Evolutionary conservation across 2,113 vertebrate species (phyloP).

Genomic region (Pterocles gutturalis): DNA sequence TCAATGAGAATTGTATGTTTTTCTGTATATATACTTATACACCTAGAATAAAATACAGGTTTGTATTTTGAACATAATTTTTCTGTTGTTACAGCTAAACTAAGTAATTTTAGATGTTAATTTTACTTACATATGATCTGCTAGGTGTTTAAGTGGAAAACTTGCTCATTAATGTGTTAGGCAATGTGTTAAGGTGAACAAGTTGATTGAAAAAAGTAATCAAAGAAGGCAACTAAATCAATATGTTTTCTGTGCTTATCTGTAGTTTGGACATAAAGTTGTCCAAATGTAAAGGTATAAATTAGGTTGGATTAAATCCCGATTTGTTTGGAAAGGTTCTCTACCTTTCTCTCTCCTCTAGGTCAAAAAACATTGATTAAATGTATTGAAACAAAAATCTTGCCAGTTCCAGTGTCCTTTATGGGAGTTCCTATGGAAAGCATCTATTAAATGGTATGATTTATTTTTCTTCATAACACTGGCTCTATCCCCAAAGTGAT

Average conservation of each 20-base stretch:
- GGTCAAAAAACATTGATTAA: not conserved
- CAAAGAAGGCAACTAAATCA: not conserved
- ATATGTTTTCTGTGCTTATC: not conserved
- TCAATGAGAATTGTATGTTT: not conserved
- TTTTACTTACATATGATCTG: not conserved
- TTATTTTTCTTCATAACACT: constrained; percentile 1
- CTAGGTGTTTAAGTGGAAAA: not conserved
- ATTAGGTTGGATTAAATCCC: not conserved
- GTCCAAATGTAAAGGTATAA: not conserved
- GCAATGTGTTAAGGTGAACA: not conserved
- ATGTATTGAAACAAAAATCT: constrained; percentile 13
- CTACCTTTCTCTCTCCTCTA: not conserved
- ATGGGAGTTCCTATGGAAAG: not conserved
- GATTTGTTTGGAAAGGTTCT: not conserved
- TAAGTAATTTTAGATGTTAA: not conserved
- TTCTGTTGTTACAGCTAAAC: not conserved
- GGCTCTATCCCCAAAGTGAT: not conserved
- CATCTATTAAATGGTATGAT: not conserved
- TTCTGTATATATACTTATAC: not conserved
- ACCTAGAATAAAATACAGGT: not conserved
- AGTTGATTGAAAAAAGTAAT: not conserved
- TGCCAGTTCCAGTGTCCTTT: not conserved
- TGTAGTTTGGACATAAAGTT: not conserved
- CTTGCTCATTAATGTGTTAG: not conserved
- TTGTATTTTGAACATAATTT: not conserved